Percentiles rank a stretch among this genome's conserved stretches.
These are phyloP conservation scores for Melopsittacus undulatus DNA, from an alignment of 2,797 vertebrate species.

Conservation along the genomic window DNA sequence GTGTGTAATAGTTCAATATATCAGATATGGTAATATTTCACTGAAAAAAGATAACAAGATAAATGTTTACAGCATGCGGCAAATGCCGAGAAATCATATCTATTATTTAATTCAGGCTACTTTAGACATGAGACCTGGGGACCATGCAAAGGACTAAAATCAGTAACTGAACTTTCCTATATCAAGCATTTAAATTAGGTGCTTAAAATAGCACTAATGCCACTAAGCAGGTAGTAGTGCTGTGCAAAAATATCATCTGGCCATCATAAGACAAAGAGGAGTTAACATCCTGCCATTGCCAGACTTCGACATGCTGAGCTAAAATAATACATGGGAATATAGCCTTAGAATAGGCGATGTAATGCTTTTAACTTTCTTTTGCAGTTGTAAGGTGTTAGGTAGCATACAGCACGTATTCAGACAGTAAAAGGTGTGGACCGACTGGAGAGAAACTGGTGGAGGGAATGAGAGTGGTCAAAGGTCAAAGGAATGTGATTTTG, in stretches of 20 bases:
- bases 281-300: not conserved
- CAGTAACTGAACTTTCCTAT: not conserved
- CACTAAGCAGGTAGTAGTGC: not conserved
- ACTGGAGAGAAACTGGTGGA: not conserved
- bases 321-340: not conserved
- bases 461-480: not conserved
- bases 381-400: not conserved
- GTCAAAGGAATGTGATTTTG: not conserved
- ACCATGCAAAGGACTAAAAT: not conserved
- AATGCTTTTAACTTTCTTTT: not conserved
- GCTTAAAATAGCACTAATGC: not conserved
- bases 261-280: not conserved
- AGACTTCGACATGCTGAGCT: not conserved
- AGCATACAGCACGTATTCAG: fast-evolving
- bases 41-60: not conserved
- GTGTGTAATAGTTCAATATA: not conserved
- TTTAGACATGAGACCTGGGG: not conserved
- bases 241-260: not conserved
- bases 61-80: not conserved
- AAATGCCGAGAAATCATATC: not conserved
- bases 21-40: not conserved
- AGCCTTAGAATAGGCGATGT: not conserved
- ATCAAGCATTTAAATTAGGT: not conserved
- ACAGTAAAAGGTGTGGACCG: not conserved
- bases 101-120: not conserved